Percentiles rank a stretch among this genome's conserved stretches.
Evolutionary conservation across 2,113 vertebrate species (phyloP).

Genomic region (Ptychochromis oligacanthus): DNA sequence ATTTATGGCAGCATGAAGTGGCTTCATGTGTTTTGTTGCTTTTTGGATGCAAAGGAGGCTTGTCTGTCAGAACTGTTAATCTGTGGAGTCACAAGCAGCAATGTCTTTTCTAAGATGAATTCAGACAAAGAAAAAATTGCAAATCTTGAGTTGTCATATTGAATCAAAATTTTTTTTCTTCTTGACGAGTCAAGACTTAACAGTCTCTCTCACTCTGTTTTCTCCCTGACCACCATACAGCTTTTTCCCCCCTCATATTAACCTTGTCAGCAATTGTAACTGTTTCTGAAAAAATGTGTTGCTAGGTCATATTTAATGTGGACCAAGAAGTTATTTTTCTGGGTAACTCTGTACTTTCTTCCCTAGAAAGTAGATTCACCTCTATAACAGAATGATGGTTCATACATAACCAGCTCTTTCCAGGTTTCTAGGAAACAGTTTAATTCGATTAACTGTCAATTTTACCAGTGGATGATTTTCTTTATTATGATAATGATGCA

Average conservation of each 20-base stretch:
- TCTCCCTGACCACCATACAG: neutral
- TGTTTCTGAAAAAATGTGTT: conserved; percentile 5
- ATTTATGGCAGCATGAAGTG: neutral
- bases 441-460: conserved; percentile 43
- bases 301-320: neutral
- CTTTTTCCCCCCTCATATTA: neutral
- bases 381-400: conserved; percentile 1
- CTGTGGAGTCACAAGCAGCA: neutral
- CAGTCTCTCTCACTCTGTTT: neutral
- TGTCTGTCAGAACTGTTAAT: conserved; percentile 25
- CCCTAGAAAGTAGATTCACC: neutral
- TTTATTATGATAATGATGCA: conserved; percentile 51
- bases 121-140: neutral
- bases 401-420: neutral
- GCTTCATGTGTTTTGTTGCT: neutral
- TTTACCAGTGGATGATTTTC: conserved; percentile 33
- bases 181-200: neutral
- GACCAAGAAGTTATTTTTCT: neutral
- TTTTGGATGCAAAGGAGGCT: conserved; percentile 23
- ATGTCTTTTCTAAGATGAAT: neutral
- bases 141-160: neutral
- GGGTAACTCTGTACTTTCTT: conserved; percentile 1
- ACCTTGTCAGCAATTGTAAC: neutral
- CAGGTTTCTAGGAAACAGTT: conserved; percentile 9
- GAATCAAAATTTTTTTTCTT: neutral